Evolutionary conservation across 2,888 invertebrate genomes (phyloP).

Genomic region (Cataglyphis altisquamis): DNA sequence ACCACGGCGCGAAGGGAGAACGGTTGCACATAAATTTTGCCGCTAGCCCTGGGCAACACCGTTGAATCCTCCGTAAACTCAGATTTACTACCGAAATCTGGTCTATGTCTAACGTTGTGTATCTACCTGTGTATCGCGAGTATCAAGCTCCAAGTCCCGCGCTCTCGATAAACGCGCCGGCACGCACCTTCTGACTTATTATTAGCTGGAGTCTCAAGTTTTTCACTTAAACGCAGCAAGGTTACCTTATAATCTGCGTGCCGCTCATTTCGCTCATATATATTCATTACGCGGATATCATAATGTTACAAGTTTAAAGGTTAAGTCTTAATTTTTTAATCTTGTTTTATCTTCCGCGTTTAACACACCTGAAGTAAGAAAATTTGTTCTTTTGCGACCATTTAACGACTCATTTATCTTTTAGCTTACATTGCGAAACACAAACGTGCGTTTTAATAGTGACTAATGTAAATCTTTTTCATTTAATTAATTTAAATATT

Average conservation of each 20-base stretch:
- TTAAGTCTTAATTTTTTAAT: conserved; percentile 54
- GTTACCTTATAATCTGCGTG: conserved; percentile 18
- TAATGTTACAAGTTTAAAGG: conserved; percentile 35
- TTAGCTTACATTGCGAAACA: not conserved
- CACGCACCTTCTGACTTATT: conserved; percentile 34
- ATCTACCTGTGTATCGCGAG: conserved; percentile 61
- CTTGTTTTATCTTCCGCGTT: conserved; percentile 44
- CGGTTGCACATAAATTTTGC: conserved; percentile 77
- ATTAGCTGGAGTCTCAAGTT: conserved; percentile 35
- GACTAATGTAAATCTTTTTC: conserved; percentile 36
- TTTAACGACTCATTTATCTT: conserved; percentile 48
- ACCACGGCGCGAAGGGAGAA: conserved; percentile 64
- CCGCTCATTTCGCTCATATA: conserved; percentile 38
- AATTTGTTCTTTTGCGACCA: conserved; percentile 41
- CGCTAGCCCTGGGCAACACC: conserved; percentile 67
- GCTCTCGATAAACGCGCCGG: conserved; percentile 51
- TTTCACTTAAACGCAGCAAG: conserved; percentile 26
- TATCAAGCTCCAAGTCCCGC: conserved; percentile 1
- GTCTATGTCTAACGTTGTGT: conserved; percentile 71
- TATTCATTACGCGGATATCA: conserved; percentile 53
- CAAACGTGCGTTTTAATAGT: conserved; percentile 34
- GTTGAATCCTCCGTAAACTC: conserved; percentile 79
- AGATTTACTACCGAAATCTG: conserved; percentile 80
- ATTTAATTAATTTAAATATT: conserved; percentile 5
- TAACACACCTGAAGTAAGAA: conserved; percentile 33